phyloP scores from a whole-genome alignment of 2,797 vertebrate genomes.

The Sphaeramia orbicularis region DNA sequence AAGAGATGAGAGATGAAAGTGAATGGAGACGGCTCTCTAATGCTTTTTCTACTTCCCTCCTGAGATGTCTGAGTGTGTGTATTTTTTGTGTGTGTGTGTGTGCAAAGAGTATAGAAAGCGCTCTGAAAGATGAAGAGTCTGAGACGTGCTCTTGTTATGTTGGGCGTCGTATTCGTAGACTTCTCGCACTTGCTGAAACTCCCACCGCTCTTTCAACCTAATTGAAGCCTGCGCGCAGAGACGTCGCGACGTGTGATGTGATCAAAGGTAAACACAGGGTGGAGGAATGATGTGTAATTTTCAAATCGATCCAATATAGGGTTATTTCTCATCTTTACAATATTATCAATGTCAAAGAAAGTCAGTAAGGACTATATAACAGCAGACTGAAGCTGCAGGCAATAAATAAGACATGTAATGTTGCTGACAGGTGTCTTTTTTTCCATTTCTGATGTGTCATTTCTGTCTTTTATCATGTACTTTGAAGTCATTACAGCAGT shows the following conservation, averaged over 20 bases:
- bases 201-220: slow-evolving; percentile 64
- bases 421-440: slow-evolving; percentile 4
- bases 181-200: slow-evolving; percentile 44
- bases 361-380: background rate
- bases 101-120: slow-evolving; percentile 49
- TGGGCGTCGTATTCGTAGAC: slow-evolving; percentile 21
- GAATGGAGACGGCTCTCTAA: slow-evolving; percentile 75
- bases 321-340: slow-evolving; percentile 44
- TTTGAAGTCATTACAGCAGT: slow-evolving; percentile 28
- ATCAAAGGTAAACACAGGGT: slow-evolving; percentile 52
- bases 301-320: slow-evolving; percentile 47
- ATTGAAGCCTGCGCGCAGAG: slow-evolving; percentile 48
- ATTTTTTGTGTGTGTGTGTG: slow-evolving; percentile 22
- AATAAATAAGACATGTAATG: slow-evolving; percentile 32
- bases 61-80: slow-evolving; percentile 56
- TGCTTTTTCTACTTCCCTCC: slow-evolving; percentile 69
- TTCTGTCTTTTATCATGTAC: background rate
- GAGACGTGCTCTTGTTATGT: slow-evolving; percentile 68
- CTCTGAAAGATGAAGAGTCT: slow-evolving; percentile 68
- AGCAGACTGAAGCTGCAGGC: slow-evolving; percentile 17
- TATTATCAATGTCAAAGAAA: slow-evolving; percentile 32
- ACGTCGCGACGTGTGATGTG: slow-evolving; percentile 36
- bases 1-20: slow-evolving; percentile 81
- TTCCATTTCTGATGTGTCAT: slow-evolving; percentile 17
- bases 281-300: slow-evolving; percentile 24